A percentile compares a stretch with the other conserved stretches of the same genome.
Conservation (phyloP, 2,113 vertebrate species). For the Dromiciops gliroides region DNA sequence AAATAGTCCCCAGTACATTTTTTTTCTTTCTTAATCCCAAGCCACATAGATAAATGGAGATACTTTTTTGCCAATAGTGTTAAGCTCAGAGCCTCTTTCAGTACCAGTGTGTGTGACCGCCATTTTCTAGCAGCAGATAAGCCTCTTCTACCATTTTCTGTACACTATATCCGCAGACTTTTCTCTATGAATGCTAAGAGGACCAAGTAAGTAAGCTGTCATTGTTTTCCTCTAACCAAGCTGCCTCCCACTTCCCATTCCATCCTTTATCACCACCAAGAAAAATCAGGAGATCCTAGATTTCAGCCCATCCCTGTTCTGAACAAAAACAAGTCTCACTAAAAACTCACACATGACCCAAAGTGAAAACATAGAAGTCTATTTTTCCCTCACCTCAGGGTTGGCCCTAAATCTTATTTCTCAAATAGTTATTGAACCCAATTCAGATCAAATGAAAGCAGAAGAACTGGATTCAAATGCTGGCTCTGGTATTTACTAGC, state of each 20-base stretch:
- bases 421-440: not conserved
- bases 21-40: not conserved
- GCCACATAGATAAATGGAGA: not conserved
- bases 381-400: not conserved
- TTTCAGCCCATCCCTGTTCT: not conserved
- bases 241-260: not conserved
- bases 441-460: not conserved
- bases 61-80: not conserved
- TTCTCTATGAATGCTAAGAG: too few species aligned
- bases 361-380: not conserved
- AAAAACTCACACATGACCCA: not conserved
- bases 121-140: fast-evolving
- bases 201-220: not conserved
- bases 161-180: not conserved
- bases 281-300: conserved; percentile 15
- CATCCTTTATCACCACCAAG: not conserved
- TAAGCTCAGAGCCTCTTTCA: not conserved
- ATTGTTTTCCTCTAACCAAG: not conserved
- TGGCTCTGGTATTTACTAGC: not conserved
- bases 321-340: not conserved
- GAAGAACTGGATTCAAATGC: not conserved
- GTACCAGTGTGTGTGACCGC: not conserved
- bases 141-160: not conserved
- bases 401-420: not conserved
- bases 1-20: fast-evolving